Conservation (phyloP, 2,797 vertebrate species). For the Phylloscopus collybita region DNA sequence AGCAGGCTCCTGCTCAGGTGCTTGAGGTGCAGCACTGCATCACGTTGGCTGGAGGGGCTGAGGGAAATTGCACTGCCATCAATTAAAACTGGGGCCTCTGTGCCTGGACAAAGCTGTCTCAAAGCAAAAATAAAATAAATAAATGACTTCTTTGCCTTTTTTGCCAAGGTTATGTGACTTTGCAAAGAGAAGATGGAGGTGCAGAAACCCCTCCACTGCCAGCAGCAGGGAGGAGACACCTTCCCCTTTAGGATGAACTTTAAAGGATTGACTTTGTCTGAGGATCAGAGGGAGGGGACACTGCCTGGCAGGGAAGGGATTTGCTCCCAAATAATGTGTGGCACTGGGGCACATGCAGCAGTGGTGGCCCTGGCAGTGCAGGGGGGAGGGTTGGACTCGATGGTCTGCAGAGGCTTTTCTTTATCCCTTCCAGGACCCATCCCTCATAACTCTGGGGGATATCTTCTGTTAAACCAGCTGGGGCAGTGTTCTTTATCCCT, state of each 20-base stretch:
- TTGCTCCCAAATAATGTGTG: rapidly evolving
- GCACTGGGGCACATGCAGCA: background rate
- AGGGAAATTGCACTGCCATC: slow-evolving; percentile 1
- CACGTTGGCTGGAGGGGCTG: background rate
- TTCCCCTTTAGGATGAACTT: background rate
- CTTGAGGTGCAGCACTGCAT: background rate
- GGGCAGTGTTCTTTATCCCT: no score
- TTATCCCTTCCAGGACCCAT: no score
- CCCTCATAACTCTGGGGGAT: no score
- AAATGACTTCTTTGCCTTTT: background rate
- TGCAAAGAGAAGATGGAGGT: background rate
- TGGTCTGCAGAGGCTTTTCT: no score
- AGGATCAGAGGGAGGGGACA: rapidly evolving
- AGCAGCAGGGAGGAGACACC: background rate
- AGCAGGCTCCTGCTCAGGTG: slow-evolving; percentile 7
- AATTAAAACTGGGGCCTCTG: background rate
- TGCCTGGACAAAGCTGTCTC: background rate
- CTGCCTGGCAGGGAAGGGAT: background rate
- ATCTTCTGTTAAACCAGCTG: no score
- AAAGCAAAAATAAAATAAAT: background rate
- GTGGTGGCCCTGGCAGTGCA: no score
- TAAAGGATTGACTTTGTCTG: rapidly evolving
- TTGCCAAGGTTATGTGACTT: background rate
- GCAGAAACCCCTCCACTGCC: background rate
- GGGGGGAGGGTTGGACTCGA: no score